Evolutionary conservation across 2,888 invertebrate genomes (phyloP), one percentile per base, ranked within the genome.

Genomic region (Athalia circularis): DNA sequence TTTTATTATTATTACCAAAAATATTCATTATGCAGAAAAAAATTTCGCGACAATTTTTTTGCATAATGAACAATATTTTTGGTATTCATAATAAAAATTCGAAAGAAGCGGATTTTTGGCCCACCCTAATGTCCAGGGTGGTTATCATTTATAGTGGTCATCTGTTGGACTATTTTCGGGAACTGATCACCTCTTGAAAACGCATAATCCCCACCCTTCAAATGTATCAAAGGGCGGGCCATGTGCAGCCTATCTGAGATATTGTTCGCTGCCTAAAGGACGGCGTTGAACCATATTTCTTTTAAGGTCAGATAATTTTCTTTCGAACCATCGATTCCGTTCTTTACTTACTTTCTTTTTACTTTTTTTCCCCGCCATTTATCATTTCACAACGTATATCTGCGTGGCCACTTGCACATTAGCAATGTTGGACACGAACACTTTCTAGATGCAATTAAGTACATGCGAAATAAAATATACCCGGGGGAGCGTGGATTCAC

Each of bases 221-320:
- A 65, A 29, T 29, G 15, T 13, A n/a, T 48, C 13, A 48, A 65
- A 65, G 48, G 15, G n/a, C n/a, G n/a, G 47, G 65, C 65, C 65
- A 65, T 48, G 65, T 65, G 65, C 13, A 65, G 4, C 48, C 47
- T 29, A 65, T 15, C 7, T 65, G 65, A 65, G 8, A 65, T 65
- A 45, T 65, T 65, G 7, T 48, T 13, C 13, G n/a, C 47, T 2
- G 6, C 47, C 65, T 65, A 11, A 45, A 43, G 45, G 11, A 29
- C 0, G 43, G 11, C 45, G 64, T 45, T 5, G n/a, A 64, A 45
- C 45, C 0, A 50, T 67, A 50, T 67, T 50, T 67, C 50, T 48
- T 29, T 29, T 29, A 29, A 2, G 29, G 29, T 29, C 29, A 29
- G 29, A 29, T 29, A 29, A 29, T 29, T 29, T 29, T 29, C 29